Percentiles rank a stretch among this genome's conserved stretches.
phyloP scores from a whole-genome alignment of 2,113 vertebrate genomes.

The Scophthalmus maximus region DNA sequence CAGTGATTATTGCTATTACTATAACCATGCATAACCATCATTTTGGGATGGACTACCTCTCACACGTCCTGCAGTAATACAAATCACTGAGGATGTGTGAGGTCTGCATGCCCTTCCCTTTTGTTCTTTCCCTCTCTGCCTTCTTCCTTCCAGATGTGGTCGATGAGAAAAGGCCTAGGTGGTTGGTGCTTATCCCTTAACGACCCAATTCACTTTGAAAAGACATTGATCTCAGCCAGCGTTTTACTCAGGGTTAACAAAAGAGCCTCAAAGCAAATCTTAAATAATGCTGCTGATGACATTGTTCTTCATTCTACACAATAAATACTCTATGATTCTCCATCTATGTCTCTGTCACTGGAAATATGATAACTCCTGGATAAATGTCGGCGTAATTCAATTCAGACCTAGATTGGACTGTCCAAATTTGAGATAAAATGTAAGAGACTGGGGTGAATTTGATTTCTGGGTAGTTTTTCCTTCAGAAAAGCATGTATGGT shows the following conservation, averaged over 20 bases:
- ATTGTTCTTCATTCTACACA: conserved; percentile 29
- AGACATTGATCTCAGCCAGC: conserved; percentile 70
- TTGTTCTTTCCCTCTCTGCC: conserved; percentile 51
- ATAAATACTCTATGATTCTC: conserved; percentile 44
- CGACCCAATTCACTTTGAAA: conserved; percentile 78
- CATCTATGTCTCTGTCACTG: conserved; percentile 7
- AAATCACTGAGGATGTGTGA: conserved; percentile 50
- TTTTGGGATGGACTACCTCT: conserved; percentile 10
- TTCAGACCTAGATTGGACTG: conserved; percentile 9
- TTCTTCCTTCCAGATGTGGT: conserved; percentile 61
- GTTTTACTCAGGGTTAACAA: conserved; percentile 67
- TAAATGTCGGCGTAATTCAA: conserved; percentile 20
- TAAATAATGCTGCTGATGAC: conserved; percentile 37
- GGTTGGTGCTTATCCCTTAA: conserved; percentile 79
- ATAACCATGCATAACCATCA: conserved; percentile 16
- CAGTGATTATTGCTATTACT: conserved; percentile 2
- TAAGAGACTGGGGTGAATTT: not conserved
- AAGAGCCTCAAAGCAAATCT: conserved; percentile 56
- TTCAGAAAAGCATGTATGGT: not conserved
- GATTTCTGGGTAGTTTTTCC: not conserved
- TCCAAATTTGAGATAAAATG: conserved; percentile 11
- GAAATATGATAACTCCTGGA: conserved; percentile 27
- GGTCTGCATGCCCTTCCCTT: conserved; percentile 40
- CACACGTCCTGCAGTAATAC: not conserved
- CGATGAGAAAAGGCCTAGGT: conserved; percentile 73